These are phyloP conservation scores for Trachymyrmex septentrionalis DNA, from an alignment of 1,140 invertebrate species.

Conservation along the genomic window DNA sequence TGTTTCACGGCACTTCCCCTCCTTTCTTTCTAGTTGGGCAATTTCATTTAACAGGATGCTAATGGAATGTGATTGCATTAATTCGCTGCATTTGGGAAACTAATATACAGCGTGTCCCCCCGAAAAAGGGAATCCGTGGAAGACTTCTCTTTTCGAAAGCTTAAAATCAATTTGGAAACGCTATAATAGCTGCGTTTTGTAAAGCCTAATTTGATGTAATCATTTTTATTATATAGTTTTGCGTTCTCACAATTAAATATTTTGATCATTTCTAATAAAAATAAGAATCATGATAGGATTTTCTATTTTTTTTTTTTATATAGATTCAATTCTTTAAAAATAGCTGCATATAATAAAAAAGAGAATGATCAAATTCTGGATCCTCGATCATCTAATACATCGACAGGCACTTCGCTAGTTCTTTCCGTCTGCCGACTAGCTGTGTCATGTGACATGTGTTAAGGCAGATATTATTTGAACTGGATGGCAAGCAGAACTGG, in stretches of 20 bases:
- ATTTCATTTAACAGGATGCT: slow-evolving; percentile 47
- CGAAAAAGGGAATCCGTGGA: not conserved
- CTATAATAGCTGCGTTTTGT: not conserved
- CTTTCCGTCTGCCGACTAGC: not conserved
- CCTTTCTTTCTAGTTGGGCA: slow-evolving; percentile 9
- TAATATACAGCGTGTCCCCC: not conserved
- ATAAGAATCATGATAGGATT: not conserved
- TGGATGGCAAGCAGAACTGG: slow-evolving; percentile 75
- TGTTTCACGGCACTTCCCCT: not conserved
- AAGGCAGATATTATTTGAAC: slow-evolving; percentile 73
- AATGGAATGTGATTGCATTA: slow-evolving; percentile 53
- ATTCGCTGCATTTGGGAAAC: slow-evolving; percentile 18
- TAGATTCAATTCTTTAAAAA: slow-evolving; percentile 2
- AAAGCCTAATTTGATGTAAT: not conserved
- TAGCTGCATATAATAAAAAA: not conserved
- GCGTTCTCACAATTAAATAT: not conserved
- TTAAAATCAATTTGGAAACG: not conserved
- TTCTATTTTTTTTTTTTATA: too few species aligned
- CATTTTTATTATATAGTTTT: not conserved
- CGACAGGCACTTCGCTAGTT: slow-evolving; percentile 5
- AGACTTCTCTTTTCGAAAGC: not conserved
- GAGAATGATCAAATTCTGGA: slow-evolving; percentile 7
- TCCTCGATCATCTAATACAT: slow-evolving; percentile 11
- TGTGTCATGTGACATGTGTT: slow-evolving; percentile 63
- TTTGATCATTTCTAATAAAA: not conserved